These are phyloP conservation scores for Athalia rosae DNA, from an alignment of 2,888 invertebrate species.

Conservation along the genomic window DNA sequence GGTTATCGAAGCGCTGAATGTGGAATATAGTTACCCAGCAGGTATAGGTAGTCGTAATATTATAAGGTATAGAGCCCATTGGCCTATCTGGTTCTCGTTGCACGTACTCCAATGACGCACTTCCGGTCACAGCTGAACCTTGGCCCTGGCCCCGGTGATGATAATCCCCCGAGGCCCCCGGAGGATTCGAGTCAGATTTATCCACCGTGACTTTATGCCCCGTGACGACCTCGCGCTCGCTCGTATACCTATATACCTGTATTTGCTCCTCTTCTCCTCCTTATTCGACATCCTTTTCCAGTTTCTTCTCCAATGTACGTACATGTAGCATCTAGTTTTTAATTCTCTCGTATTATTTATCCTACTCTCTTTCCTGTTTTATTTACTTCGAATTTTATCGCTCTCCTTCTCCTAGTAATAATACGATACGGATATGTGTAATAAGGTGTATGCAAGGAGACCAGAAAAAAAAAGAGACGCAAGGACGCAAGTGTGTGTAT, in stretches of 20 bases:
- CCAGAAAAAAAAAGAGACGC: too few relatives aligned
- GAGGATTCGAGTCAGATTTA: constrained; percentile 60
- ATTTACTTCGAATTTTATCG: too few relatives aligned
- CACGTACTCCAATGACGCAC: constrained; percentile 64
- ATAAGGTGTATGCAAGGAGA: too few relatives aligned
- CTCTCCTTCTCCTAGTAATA: too few relatives aligned
- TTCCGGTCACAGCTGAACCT: constrained; percentile 65
- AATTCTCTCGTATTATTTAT: not conserved
- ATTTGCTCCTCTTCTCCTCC: constrained; percentile 67
- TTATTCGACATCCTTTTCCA: not conserved
- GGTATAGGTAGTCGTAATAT: not conserved
- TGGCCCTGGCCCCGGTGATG: constrained; percentile 59
- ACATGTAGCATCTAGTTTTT: not conserved
- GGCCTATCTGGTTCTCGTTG: constrained; percentile 50
- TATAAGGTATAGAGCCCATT: too few relatives aligned
- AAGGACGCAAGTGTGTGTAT: too few relatives aligned
- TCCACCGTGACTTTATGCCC: constrained; percentile 68
- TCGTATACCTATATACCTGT: too few relatives aligned
- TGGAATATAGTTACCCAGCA: constrained; percentile 1
- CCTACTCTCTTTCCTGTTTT: too few relatives aligned
- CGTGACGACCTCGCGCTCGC: constrained; percentile 67
- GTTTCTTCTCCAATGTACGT: not conserved
- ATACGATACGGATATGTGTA: too few relatives aligned
- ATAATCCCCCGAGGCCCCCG: constrained; percentile 64
- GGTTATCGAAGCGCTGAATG: constrained; percentile 41